Evolutionary conservation across 2,113 vertebrate species (phyloP).

Genomic region (Carassius auratus): DNA sequence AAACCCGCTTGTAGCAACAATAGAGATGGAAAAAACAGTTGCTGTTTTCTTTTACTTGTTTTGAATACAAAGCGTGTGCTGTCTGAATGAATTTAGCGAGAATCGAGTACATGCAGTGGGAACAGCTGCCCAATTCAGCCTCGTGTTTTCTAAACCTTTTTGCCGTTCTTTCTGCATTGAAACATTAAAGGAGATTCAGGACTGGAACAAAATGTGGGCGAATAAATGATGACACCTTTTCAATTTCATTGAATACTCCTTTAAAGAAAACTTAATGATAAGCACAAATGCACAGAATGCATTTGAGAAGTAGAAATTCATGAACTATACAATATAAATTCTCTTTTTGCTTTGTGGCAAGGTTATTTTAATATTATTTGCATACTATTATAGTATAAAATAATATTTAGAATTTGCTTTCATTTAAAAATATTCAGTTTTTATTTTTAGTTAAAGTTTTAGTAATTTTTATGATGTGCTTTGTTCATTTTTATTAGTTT

Average conservation of each 20-base stretch:
- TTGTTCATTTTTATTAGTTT: too few species aligned
- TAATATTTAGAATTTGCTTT: neutral
- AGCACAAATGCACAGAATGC: too few species aligned
- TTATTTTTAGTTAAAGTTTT: too few species aligned
- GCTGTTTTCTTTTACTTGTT: neutral
- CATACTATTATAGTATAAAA: too few species aligned
- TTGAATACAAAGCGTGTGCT: neutral
- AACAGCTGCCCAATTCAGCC: neutral
- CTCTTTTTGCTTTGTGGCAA: too few species aligned
- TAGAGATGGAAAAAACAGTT: neutral
- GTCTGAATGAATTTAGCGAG: neutral
- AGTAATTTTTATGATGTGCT: too few species aligned
- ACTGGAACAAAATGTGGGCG: neutral
- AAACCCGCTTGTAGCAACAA: neutral
- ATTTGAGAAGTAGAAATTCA: too few species aligned
- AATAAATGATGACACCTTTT: neutral
- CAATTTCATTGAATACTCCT: neutral
- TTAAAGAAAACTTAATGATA: neutral
- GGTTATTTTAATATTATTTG: too few species aligned
- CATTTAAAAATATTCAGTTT: too few species aligned
- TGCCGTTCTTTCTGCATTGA: neutral
- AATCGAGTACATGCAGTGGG: neutral
- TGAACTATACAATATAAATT: too few species aligned
- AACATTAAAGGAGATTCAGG: neutral
- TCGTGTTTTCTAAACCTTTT: neutral